A percentile compares a stretch with the other conserved stretches of the same genome.
These are phyloP conservation scores for Colostygia pectinataria DNA, from an alignment of 2,888 invertebrate species.

Conservation along the genomic window DNA sequence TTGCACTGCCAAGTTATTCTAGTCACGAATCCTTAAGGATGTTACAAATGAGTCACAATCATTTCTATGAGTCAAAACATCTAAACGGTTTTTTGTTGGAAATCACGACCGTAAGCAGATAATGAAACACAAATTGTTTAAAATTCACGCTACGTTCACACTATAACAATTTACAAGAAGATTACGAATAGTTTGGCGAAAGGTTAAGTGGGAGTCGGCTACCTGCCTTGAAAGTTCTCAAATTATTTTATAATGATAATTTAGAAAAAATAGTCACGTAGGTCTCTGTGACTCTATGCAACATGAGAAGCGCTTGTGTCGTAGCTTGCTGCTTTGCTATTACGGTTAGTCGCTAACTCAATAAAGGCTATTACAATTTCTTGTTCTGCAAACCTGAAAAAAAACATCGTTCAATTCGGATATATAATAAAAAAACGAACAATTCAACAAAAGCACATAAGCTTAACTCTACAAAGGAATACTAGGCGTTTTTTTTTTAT, in stretches of 20 bases:
- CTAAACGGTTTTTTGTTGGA: slow-evolving; percentile 14
- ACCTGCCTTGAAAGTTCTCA: slow-evolving; percentile 15
- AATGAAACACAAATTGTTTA: slow-evolving; percentile 28
- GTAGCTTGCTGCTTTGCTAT: no score
- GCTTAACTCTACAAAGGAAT: no score
- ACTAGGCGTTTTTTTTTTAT: no score
- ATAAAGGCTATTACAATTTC: no score
- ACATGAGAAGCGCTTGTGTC: no score
- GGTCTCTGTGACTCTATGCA: background rate
- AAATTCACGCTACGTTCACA: slow-evolving; percentile 39
- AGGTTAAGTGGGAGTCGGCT: slow-evolving; percentile 22
- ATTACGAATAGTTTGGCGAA: slow-evolving; percentile 33
- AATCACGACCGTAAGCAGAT: slow-evolving; percentile 28
- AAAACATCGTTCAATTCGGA: no score
- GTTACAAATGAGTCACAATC: slow-evolving; percentile 27
- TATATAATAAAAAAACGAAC: no score
- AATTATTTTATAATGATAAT: background rate
- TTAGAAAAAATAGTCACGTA: background rate
- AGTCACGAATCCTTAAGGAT: slow-evolving; percentile 28
- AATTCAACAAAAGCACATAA: no score
- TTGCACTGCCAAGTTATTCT: slow-evolving; percentile 6
- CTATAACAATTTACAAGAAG: slow-evolving; percentile 34
- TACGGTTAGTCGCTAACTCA: no score
- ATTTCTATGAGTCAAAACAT: slow-evolving; percentile 27
- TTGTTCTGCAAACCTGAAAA: no score